phyloP scores from a whole-genome alignment of 2,113 vertebrate species.

The Petrocephalus microphthalmus region DNA sequence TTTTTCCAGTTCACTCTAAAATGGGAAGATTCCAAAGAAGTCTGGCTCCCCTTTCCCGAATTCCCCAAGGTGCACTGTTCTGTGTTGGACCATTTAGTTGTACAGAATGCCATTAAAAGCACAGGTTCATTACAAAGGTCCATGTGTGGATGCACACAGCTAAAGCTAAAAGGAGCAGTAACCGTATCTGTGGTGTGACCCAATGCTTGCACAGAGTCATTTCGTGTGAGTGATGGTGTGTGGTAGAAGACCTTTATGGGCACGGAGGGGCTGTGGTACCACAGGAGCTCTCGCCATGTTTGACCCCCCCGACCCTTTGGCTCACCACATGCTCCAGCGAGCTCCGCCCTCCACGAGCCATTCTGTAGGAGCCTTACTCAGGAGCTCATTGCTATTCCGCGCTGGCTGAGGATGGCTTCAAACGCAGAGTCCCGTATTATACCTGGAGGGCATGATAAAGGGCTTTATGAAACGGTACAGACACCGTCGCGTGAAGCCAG shows the following conservation, averaged over 20 bases:
- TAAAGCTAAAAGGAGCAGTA: neutral
- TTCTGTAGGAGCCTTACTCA: neutral
- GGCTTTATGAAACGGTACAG: neutral
- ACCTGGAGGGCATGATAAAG: neutral
- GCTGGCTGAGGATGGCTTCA: neutral
- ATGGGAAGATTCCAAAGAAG: neutral
- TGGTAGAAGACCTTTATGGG: neutral
- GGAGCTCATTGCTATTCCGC: neutral
- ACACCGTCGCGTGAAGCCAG: neutral
- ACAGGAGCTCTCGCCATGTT: neutral
- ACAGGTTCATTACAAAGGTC: neutral
- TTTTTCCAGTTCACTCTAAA: neutral
- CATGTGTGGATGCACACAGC: neutral
- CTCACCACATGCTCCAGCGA: neutral
- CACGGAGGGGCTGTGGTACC: neutral
- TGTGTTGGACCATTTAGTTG: neutral
- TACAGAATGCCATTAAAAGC: neutral
- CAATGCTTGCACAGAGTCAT: neutral
- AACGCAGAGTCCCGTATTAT: neutral
- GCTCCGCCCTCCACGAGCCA: neutral
- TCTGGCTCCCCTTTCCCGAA: neutral
- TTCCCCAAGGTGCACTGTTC: neutral
- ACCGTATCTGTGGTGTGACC: neutral
- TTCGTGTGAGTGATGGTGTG: neutral
- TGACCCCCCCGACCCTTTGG: neutral